Evolutionary conservation across 2,113 vertebrate genomes (phyloP), one percentile per base, ranked within the genome.

Genomic region (Rhineura floridana): DNA sequence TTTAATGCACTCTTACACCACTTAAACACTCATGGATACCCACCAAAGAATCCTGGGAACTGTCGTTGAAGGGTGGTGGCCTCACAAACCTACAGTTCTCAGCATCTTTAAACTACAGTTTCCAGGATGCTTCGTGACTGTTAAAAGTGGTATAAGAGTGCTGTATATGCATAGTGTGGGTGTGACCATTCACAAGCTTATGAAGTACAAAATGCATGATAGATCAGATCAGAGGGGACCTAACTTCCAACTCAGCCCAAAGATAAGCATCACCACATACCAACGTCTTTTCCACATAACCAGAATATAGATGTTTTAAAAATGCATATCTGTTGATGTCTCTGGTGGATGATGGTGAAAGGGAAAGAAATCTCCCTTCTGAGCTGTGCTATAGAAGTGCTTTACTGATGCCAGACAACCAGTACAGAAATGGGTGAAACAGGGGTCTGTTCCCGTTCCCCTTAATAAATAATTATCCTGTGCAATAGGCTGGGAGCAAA

Each of bases 331-430:
- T 11, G 7, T 36, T 21, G 88, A 62, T 25, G 12, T 9, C 72
- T 88, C 63, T 33, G 72, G 89, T 83, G 85, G 39, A 0, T 67
- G 81, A 0, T 72, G 77, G 55, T 0, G 48, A 3, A 44, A 33
- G 79, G 33, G 48, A 85, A n/a, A 19, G 39, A 4, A 6, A 81
- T 88, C 55, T 85, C 90, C 65, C 87, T 83, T 81, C 30, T 70
- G 12, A 81, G 82, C 30, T 77, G 81, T 15, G 46, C 17, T 48
- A 0, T 88, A 25, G 2, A 90, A 89, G 0, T 1, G 19, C 11
- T 63, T 89, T 86, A 36, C 3, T 87, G 12, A 12, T 83, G 4
- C 9, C 86, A 84, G 70, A 19, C 5, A 90, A 90, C 28, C 55
- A 7, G 13, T 0, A 1, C 25, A 86, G 19, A 90, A 0, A 52